Evolutionary conservation across 2,888 invertebrate genomes (phyloP).

Genomic region (Dendrolimus houi): DNA sequence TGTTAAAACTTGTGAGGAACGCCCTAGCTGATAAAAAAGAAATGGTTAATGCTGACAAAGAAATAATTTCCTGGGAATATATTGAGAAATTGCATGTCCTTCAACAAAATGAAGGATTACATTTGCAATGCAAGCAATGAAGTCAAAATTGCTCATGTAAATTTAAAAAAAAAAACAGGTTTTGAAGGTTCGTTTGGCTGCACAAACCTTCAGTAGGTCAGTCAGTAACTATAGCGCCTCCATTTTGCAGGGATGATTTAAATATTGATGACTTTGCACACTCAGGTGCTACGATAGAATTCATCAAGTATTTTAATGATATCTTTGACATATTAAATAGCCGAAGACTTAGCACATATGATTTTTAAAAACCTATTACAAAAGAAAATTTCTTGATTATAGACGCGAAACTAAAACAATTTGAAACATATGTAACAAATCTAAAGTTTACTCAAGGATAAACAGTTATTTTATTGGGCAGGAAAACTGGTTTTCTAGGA

Average conservation of each 20-base stretch:
- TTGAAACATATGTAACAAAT: neutral
- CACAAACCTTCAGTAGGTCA: neutral
- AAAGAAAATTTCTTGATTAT: neutral
- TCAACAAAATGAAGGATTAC: too few relatives aligned
- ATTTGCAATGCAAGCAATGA: too few relatives aligned
- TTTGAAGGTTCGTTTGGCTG: neutral
- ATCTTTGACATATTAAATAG: conserved; percentile 3
- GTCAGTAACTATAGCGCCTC: neutral
- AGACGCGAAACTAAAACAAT: neutral
- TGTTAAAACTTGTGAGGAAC: neutral
- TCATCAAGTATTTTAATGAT: conserved; percentile 2
- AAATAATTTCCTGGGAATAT: too few relatives aligned
- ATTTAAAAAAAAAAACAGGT: too few relatives aligned
- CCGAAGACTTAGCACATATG: conserved; percentile 1
- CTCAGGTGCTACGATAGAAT: conserved; percentile 2
- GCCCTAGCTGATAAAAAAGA: too few relatives aligned
- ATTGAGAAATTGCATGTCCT: too few relatives aligned
- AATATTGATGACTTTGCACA: conserved; percentile 1
- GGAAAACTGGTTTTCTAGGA: neutral
- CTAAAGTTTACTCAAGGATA: neutral
- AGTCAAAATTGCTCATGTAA: too few relatives aligned
- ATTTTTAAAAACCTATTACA: neutral
- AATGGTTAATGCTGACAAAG: too few relatives aligned
- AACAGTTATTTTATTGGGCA: neutral
- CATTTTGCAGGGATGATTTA: neutral